Evolutionary conservation across 1,140 invertebrate genomes (phyloP), one percentile per base, ranked within the genome.

Genomic region (Aleiodes sp.): DNA sequence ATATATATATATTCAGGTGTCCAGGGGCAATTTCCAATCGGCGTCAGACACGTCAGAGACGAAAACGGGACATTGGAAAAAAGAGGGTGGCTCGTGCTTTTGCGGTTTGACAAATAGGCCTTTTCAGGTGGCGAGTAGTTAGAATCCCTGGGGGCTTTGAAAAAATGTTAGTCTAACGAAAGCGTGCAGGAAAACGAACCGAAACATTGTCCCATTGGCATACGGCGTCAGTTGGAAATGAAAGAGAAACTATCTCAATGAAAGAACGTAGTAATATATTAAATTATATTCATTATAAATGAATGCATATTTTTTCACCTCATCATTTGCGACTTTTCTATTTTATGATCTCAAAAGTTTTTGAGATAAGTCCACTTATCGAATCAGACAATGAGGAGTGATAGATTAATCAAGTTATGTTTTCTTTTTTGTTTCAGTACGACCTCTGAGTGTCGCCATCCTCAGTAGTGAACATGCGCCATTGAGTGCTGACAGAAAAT

Each of bases 361-460:
- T n/a, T n/a, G n/a, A n/a, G n/a, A n/a, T n/a, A n/a, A n/a, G n/a
- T n/a, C n/a, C n/a, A n/a, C n/a, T n/a, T n/a, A n/a, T n/a, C n/a
- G n/a, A n/a, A n/a, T n/a, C n/a, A n/a, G n/a, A n/a, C n/a, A n/a
- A n/a, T n/a, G n/a, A n/a, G n/a, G n/a, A n/a, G n/a, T n/a, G n/a
- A n/a, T n/a, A n/a, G n/a, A n/a, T n/a, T n/a, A n/a, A n/a, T n/a
- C n/a, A n/a, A n/a, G n/a, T n/a, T n/a, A n/a, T n/a, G n/a, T n/a
- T n/a, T n/a, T n/a, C n/a, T n/a, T 35, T 39, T 57, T n/a, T 61
- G 65, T 71, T 70, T 68, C 88, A 96, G 94, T 96, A 76, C 89
- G 91, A 66, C 94, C 94, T 14, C 77, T 95, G 61, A 88, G 87
- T 60, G 93, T 94, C 46, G 90, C 91, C 76, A 94, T 96, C 76